phyloP scores from a whole-genome alignment of 2,797 vertebrate species.

The Peromyscus melanophrys region DNA sequence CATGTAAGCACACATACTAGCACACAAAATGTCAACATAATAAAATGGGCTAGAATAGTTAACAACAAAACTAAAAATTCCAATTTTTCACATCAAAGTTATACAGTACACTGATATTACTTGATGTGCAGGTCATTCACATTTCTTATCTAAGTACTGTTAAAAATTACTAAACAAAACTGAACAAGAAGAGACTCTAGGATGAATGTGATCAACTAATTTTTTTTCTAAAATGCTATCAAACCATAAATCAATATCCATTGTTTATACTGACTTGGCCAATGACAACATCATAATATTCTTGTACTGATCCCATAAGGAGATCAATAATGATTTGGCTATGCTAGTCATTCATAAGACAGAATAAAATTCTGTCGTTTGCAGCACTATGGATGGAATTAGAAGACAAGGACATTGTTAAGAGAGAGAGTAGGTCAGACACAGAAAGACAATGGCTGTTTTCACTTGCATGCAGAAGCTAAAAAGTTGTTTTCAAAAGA shows the following conservation, averaged over 20 bases:
- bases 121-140: background rate
- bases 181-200: conserved; percentile 7
- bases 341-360: background rate
- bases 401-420: background rate
- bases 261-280: conserved; percentile 3
- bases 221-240: conserved; percentile 3
- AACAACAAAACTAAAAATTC: background rate
- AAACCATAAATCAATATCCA: conserved; percentile 29
- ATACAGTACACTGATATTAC: background rate
- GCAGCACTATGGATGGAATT: background rate
- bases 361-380: background rate
- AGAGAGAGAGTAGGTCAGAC: background rate
- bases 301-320: background rate
- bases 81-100: background rate
- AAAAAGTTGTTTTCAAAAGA: background rate
- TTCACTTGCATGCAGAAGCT: background rate
- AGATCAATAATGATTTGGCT: background rate
- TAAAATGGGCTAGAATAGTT: background rate
- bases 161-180: conserved; percentile 39
- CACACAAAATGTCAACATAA: background rate
- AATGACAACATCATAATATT: background rate
- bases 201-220: background rate
- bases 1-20: background rate
- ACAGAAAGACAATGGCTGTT: background rate
- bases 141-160: conserved; percentile 28